Evolutionary conservation across 2,113 vertebrate species (phyloP).

Genomic region (Cynocephalus volans): DNA sequence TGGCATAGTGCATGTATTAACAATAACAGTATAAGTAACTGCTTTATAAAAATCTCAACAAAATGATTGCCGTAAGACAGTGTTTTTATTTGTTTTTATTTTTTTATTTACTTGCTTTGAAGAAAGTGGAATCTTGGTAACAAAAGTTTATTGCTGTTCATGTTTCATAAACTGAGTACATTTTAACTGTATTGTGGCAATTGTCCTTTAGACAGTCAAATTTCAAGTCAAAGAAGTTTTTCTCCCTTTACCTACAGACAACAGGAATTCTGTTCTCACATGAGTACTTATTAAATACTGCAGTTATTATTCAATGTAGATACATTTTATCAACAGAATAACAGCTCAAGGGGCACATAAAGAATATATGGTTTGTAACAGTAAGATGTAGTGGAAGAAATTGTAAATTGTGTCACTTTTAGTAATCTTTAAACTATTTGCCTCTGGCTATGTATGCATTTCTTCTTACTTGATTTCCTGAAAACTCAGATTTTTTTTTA

Average conservation of each 20-base stretch:
- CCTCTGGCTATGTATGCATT: neutral
- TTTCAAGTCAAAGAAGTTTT: neutral
- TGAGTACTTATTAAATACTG: conserved; percentile 2
- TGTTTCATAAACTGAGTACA: neutral
- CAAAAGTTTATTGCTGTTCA: conserved; percentile 4
- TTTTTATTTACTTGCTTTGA: neutral
- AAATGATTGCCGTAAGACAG: neutral
- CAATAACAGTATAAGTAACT: neutral
- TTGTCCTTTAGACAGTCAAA: neutral
- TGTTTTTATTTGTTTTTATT: too few species aligned
- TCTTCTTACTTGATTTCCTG: neutral
- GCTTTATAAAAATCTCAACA: conserved; percentile 1
- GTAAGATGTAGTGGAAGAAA: neutral
- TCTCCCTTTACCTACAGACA: neutral
- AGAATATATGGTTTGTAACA: neutral
- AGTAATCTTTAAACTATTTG: neutral
- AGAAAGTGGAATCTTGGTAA: neutral
- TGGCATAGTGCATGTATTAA: neutral
- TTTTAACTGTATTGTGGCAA: conserved; percentile 20
- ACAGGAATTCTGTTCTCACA: neutral
- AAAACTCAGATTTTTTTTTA: neutral
- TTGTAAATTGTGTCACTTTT: neutral
- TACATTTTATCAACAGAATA: neutral
- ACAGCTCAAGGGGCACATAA: neutral
- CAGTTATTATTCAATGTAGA: neutral